Evolutionary conservation across 2,113 vertebrate genomes (phyloP).

Genomic region (Clarias macrocephalus): DNA sequence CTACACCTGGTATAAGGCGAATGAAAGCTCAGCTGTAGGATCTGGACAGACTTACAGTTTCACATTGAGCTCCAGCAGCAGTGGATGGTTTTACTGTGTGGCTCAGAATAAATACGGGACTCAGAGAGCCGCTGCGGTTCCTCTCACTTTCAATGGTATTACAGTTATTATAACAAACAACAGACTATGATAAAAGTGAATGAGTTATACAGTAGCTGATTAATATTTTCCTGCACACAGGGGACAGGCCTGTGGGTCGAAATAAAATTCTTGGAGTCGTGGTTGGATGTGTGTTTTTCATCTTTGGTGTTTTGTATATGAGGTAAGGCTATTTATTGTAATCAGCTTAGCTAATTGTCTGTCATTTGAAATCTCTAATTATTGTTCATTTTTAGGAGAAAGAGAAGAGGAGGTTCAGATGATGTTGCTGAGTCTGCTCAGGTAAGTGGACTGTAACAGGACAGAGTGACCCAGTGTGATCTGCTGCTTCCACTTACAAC

Average conservation of each 20-base stretch:
- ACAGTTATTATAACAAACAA: background rate
- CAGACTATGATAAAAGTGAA: background rate
- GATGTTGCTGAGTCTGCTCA: background rate
- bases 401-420: background rate
- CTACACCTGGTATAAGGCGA: no score
- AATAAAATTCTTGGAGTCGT: background rate
- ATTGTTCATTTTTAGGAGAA: conserved; percentile 6
- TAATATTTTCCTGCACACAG: background rate
- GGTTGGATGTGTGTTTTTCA: background rate
- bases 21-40: no score
- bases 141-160: no score
- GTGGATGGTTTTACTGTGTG: no score
- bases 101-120: no score
- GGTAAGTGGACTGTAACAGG: background rate
- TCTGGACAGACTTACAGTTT: no score
- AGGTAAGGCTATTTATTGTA: background rate
- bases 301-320: background rate
- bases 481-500: no score
- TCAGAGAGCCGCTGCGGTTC: no score
- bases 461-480: background rate
- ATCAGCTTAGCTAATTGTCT: no score
- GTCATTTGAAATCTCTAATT: background rate
- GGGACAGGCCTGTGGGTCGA: no score
- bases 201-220: background rate
- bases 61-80: no score